A percentile compares a stretch with the other conserved stretches of the same genome.
phyloP scores from a whole-genome alignment of 2,797 vertebrate genomes.

The Helarctos malayanus region DNA sequence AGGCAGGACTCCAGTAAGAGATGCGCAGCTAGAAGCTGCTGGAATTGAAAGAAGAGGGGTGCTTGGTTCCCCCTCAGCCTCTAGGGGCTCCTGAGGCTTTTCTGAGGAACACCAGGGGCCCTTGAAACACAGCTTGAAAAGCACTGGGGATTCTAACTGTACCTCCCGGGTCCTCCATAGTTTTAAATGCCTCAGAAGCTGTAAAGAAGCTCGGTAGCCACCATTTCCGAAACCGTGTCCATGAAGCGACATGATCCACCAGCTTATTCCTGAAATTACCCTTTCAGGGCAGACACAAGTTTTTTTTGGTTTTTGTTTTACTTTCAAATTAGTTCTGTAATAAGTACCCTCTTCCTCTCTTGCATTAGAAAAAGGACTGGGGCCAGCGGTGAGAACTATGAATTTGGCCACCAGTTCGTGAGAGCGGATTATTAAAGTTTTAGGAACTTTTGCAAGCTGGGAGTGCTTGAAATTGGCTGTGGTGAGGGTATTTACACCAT shows the following conservation, averaged over 20 bases:
- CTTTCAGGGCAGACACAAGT: neutral
- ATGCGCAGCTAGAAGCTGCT: neutral
- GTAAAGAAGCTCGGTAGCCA: neutral
- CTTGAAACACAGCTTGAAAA: neutral
- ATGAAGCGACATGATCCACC: neutral
- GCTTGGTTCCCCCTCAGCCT: neutral
- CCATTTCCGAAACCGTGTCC: neutral
- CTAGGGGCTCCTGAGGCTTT: neutral
- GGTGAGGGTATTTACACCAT: neutral
- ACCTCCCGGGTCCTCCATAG: neutral
- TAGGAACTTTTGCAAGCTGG: neutral
- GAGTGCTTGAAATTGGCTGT: neutral
- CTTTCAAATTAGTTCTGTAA: neutral
- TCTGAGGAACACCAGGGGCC: neutral
- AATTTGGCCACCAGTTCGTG: neutral
- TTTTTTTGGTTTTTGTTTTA: neutral
- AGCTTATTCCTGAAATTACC: neutral
- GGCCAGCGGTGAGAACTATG: neutral
- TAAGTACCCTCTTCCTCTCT: neutral
- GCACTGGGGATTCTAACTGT: neutral
- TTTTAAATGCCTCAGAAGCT: slow-evolving; percentile 1
- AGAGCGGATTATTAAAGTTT: neutral
- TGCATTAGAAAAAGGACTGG: neutral
- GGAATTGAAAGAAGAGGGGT: neutral
- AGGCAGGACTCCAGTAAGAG: neutral